Evolutionary conservation across 1,140 invertebrate species (phyloP), one percentile per base, ranked within the genome.

Genomic region (Cephus cinctus): DNA sequence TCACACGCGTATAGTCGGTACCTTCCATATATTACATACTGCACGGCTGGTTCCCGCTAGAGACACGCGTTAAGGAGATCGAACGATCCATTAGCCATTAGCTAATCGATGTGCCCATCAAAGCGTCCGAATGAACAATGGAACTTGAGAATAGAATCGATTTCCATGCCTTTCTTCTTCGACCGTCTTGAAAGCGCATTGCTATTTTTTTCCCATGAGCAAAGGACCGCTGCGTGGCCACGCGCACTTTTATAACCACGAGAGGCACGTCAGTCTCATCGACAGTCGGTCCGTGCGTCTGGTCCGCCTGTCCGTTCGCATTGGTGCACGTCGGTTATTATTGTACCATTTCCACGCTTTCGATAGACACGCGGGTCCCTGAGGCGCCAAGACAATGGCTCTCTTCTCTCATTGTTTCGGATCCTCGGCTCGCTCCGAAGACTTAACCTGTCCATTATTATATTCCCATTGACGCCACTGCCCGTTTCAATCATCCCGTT

Each of bases 31-130:
- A n/a, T n/a, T n/a, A n/a, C n/a, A n/a, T n/a, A n/a, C n/a, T n/a
- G n/a, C n/a, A n/a, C n/a, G n/a, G n/a, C n/a, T n/a, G n/a, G n/a
- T n/a, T n/a, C n/a, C n/a, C n/a, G n/a, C 14, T 36, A 36, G 11
- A 36, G 35, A 41, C 31, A 55, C 42, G 39, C 46, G 40, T 31
- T n/a, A 47, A 34, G 39, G 8, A 18, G 43, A 27, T 18, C 14
- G 34, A 43, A 44, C 49, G 53, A 56, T 67, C 63, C 59, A 64
- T 67, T 67, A 65, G 63, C 63, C 59, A 65, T 67, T 65, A 64
- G 59, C 49, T 50, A 53, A 61, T 57, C 46, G 54, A 60, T 54
- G 45, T 48, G 47, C 42, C 51, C 54, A 61, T 64, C 63, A 56
- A 54, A n/a, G 41, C 61, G 59, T 61, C 55, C 50, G 51, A 45